A percentile compares a stretch with the other conserved stretches of the same genome.
Conservation (phyloP, 2,113 vertebrate species). For the Calyptommatus sinebrachiatus region DNA sequence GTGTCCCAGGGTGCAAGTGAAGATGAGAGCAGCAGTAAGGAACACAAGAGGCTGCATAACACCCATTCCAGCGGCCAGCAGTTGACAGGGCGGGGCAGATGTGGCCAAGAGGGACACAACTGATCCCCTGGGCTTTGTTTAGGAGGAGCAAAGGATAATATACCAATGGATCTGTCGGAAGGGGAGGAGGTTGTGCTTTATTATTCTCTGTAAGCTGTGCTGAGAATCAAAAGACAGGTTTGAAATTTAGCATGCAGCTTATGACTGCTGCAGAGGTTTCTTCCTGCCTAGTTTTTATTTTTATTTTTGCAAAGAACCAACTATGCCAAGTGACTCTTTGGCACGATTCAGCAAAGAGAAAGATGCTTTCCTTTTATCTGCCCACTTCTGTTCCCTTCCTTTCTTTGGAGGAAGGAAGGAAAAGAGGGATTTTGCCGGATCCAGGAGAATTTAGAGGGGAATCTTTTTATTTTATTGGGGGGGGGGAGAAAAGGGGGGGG, state of each 20-base stretch:
- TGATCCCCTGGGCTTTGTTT: background rate
- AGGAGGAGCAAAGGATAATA: background rate
- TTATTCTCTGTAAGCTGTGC: background rate
- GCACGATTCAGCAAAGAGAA: constrained; percentile 34
- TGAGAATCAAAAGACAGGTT: background rate
- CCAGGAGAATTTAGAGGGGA: background rate
- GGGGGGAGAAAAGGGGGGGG: too few species aligned
- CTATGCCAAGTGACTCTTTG: background rate
- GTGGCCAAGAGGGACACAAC: too few species aligned
- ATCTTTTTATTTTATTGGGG: background rate
- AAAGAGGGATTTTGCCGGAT: background rate
- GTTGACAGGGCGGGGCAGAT: too few species aligned
- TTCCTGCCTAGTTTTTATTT: background rate
- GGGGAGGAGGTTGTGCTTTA: background rate
- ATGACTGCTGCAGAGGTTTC: background rate
- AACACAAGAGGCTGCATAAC: too few species aligned
- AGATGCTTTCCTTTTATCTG: background rate
- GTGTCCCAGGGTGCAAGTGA: too few species aligned
- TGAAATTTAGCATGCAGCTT: background rate
- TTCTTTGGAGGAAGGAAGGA: background rate
- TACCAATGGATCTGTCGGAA: background rate
- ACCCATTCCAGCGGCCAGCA: too few species aligned
- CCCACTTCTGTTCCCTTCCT: background rate
- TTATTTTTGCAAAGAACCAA: background rate
- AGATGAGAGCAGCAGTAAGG: too few species aligned